These are phyloP conservation scores for Calliopum simillimum DNA, from an alignment of 2,888 invertebrate genomes.

Conservation along the genomic window DNA sequence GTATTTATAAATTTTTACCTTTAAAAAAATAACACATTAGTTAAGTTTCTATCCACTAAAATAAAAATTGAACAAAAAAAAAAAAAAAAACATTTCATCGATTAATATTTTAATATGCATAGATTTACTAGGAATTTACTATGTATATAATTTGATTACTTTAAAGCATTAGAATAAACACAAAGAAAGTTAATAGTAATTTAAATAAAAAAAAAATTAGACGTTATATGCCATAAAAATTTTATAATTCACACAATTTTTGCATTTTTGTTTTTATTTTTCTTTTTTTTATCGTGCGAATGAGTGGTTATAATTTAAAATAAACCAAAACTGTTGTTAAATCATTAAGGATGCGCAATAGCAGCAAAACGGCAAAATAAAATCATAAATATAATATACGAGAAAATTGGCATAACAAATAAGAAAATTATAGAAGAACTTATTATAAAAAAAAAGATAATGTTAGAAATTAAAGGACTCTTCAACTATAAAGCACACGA, in stretches of 20 bases:
- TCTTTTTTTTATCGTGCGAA: slow-evolving; percentile 23
- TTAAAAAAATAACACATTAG: slow-evolving; percentile 28
- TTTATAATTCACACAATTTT: background rate
- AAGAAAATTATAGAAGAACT: slow-evolving; percentile 13
- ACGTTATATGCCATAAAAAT: slow-evolving; percentile 2
- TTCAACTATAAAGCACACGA: slow-evolving; percentile 30
- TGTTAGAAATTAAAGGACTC: slow-evolving; percentile 6
- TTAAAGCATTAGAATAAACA: slow-evolving; percentile 26
- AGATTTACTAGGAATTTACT: slow-evolving; percentile 31
- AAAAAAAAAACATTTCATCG: slow-evolving; percentile 6
- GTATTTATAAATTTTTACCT: slow-evolving; percentile 5
- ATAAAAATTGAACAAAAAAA: slow-evolving; percentile 15
- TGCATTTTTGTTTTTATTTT: too few relatives aligned
- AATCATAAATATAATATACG: background rate
- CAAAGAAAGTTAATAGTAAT: slow-evolving; percentile 2
- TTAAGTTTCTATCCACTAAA: slow-evolving; percentile 24
- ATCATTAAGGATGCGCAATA: background rate
- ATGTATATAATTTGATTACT: slow-evolving; percentile 24
- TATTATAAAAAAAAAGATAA: slow-evolving; percentile 2
- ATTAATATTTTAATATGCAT: slow-evolving; percentile 26
- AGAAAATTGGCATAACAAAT: slow-evolving; percentile 13
- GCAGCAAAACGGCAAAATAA: background rate
- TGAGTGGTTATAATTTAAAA: background rate
- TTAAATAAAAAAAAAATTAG: background rate
- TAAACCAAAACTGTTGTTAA: background rate